Base-by-base conservation (phyloP, 2,888 invertebrate genomes). In the Aspidiotus rigidus region DNA sequence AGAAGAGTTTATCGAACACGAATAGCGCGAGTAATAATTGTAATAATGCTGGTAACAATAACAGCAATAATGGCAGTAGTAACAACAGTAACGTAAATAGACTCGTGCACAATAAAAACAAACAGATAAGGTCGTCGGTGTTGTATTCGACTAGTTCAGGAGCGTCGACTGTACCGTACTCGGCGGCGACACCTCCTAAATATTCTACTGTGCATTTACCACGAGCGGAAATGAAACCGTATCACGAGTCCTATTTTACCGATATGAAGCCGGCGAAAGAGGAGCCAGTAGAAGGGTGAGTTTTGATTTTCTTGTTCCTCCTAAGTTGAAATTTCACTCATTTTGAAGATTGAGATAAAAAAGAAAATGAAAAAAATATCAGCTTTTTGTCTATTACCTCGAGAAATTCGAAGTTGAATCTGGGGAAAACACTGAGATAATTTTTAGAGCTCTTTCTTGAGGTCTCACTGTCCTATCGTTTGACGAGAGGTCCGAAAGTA, bases 211-310 rank as follows among this genome's bases (percentile, higher is more conserved):
- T 81, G 49, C 80, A 79, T 71, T 77, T 87, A 73, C 87, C 87
- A 0, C 79, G 86, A 63, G 86, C 86, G 11, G 87, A 87, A 75
- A 84, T 87, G 74, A 86, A 86, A 77, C 85, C 86, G 55, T 86
- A 86, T 74, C 84, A 86, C 73, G 86, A 86, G 74, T 85, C 86
- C 9, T 87, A 86, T 74, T 86, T 87, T 75, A 79, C 80, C 72
- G 86, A 86, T 74, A 83, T 82, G 40, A 83, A 83, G 73, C 80
- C 83, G 76, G 76, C 73, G 13, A 70, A 74, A 69, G 74, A 75
- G 62, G 75, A 76, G 70, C 75, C 75, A 54, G 75, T 75, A 53
- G 75, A 75, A 73, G 75, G 75, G 75, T 75, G 63, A 67, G 73
- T 72, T 28, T 5, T 28, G n/a, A 49, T 49, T 49, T 49, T 13